Evolutionary conservation across 1,140 invertebrate genomes (phyloP), one percentile per base, ranked within the genome.

Genomic region (Chironomus tepperi): DNA sequence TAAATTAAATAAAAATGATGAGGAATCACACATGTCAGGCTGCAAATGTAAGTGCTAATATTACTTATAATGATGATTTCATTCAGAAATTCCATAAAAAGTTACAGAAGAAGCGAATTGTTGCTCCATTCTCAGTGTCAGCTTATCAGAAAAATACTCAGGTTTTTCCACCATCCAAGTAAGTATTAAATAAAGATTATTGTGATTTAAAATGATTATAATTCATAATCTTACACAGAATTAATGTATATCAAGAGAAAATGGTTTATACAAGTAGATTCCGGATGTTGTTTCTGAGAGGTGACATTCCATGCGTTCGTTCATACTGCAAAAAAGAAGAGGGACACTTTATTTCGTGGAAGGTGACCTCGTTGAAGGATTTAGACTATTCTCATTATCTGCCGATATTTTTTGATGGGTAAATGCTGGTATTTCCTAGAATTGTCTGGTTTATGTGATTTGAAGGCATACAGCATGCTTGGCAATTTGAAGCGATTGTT

Each of bases 381-480:
- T 82, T 98, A 34, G 95, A 98, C 81, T 97, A 94, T 80, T 91
- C 94, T 79, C 93, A 96, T 80, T 98, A 96, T 80, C 84, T 98
- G 15, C 96, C 96, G 1, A 88, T 98, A 80, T 97, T 98, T 81
- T 96, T 97, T 79, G 95, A 97, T 79, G 96, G 96, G 9, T 86
- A 74, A 74, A 42, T 42, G n/a, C 1, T 73, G n/a, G 12, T 73
- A 15, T 7, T 70, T 70, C 19, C 8, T 34, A 64, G 9, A 16
- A 34, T 67, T 18, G n/a, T n/a, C n/a, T n/a, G 1, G n/a, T n/a
- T 57, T 57, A 18, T 67, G n/a, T n/a, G n/a, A n/a, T n/a, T n/a
- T n/a, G n/a, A n/a, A n/a, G 43, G 9, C 43, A 24, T 8, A n/a
- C 42, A 64, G 47, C 18, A 42, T 75, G 8, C 8, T 75, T 21